Conservation (phyloP, 35 echinoderm and acorn worm species). For the Ophiothrix spiculata region DNA sequence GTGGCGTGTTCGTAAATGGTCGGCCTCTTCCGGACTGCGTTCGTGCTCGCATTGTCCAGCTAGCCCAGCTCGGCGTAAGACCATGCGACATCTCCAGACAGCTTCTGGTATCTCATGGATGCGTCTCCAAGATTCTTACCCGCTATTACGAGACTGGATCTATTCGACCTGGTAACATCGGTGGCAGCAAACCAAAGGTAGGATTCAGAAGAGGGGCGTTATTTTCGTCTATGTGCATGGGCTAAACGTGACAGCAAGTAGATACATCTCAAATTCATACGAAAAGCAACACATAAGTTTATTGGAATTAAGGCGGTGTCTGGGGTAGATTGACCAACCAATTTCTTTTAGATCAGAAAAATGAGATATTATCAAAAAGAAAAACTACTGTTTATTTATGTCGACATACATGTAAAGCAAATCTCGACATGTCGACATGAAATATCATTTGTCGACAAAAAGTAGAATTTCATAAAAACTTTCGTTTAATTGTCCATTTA, state of each 20-base stretch:
- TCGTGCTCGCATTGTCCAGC: conserved; percentile 87
- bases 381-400: neutral
- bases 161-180: conserved; percentile 94
- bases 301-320: neutral
- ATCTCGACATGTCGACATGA: too few relatives aligned
- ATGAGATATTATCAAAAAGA: too few relatives aligned
- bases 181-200: conserved; percentile 98
- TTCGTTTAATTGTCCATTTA: too few relatives aligned
- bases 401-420: neutral
- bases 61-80: conserved; percentile 81
- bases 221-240: neutral
- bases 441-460: neutral
- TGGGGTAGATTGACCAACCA: too few relatives aligned
- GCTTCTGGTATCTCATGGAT: conserved; percentile 90
- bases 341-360: too few relatives aligned
- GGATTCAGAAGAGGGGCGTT: too few relatives aligned
- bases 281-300: neutral
- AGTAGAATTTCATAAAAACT: too few relatives aligned
- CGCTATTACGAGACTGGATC: conserved; percentile 98
- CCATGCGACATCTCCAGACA: conserved; percentile 93
- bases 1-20: conserved; percentile 95
- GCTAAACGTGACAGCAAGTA: neutral
- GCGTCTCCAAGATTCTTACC: conserved; percentile 90
- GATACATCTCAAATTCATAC: neutral
- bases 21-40: conserved; percentile 86